phyloP scores from a whole-genome alignment of 2,113 vertebrate species.

The Clarias gariepinus region DNA sequence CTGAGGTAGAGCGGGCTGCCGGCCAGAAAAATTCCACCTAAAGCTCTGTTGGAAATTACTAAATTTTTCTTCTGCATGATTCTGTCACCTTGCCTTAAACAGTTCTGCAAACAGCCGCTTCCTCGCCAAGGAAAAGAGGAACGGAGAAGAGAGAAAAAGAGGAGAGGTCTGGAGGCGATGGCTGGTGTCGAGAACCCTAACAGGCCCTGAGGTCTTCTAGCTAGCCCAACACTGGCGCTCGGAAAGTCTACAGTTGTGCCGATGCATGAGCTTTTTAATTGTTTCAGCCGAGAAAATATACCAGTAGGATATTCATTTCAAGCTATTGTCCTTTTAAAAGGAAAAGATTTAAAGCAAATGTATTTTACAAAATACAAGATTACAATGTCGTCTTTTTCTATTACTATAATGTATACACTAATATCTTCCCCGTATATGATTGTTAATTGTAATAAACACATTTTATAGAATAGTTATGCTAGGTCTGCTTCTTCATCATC shows the following conservation, averaged over 20 bases:
- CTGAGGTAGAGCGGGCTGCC: constrained; percentile 55
- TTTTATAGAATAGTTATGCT: background rate
- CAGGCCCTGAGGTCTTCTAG: constrained; percentile 20
- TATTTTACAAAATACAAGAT: background rate
- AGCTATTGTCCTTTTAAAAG: background rate
- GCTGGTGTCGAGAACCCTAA: constrained; percentile 10
- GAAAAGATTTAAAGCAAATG: background rate
- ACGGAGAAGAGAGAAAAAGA: background rate
- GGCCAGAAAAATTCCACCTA: constrained; percentile 66
- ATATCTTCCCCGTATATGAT: background rate
- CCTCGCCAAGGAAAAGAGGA: constrained; percentile 3
- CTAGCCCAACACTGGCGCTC: background rate
- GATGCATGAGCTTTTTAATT: constrained; percentile 11
- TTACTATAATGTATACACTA: background rate
- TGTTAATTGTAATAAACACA: background rate
- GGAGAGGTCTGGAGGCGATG: constrained; percentile 20
- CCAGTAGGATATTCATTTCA: background rate
- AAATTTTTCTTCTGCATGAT: constrained; percentile 65
- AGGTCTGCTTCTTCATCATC: background rate
- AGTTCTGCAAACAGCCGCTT: constrained; percentile 60
- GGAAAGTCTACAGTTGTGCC: constrained; percentile 21
- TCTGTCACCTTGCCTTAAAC: constrained; percentile 74
- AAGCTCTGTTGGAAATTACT: constrained; percentile 66
- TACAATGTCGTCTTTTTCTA: background rate
- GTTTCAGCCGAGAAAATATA: background rate